Conservation (phyloP, 2,113 vertebrate genomes). For the Copsychus sechellarum region DNA sequence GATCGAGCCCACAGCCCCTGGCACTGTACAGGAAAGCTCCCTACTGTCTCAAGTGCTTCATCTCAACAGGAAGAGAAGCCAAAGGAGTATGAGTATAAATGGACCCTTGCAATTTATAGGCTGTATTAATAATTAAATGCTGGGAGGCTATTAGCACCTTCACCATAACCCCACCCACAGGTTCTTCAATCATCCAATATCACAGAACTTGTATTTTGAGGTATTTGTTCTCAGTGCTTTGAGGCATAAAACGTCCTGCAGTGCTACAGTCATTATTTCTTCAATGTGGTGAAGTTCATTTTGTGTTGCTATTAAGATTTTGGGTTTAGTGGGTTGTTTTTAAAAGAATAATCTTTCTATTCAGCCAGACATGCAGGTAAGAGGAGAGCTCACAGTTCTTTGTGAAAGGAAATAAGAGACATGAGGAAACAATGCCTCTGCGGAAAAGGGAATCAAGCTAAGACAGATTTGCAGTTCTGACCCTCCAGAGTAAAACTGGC, state of each 20-base stretch:
- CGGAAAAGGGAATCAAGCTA: neutral
- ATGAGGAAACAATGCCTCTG: neutral
- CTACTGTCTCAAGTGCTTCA: neutral
- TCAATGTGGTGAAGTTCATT: neutral
- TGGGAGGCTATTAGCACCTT: neutral
- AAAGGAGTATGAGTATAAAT: neutral
- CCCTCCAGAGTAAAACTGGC: neutral
- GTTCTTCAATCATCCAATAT: neutral
- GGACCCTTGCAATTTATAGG: conserved; percentile 1
- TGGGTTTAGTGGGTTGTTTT: neutral
- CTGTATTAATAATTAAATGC: conserved; percentile 32
- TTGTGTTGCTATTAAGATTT: neutral
- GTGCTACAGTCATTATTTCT: neutral
- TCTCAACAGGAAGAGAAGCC: neutral
- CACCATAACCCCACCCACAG: neutral
- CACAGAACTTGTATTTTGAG: neutral
- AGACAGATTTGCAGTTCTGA: neutral
- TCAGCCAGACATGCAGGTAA: neutral
- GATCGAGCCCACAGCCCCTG: neutral
- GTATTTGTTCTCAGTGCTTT: neutral
- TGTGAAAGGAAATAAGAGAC: neutral
- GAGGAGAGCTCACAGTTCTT: neutral
- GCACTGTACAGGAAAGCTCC: neutral
- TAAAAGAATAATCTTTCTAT: neutral
- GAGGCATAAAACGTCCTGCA: neutral